Base-by-base conservation (phyloP, 2,888 invertebrate species). In the Cheilosia vernalis region DNA sequence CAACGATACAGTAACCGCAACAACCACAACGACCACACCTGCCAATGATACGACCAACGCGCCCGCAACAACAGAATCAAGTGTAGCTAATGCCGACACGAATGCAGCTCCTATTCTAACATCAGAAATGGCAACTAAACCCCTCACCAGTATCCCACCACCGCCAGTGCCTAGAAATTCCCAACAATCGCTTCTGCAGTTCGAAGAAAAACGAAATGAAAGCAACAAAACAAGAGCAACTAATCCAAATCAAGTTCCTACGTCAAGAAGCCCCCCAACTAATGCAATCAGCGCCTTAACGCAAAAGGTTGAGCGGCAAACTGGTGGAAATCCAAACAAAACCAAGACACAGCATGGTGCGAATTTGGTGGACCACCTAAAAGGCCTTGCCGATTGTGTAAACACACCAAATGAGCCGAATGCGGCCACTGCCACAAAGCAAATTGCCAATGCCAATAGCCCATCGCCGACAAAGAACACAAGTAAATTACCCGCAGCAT, bases 121-220 rank as follows among this genome's bases (percentile, higher is more conserved):
- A 60, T 88, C 90, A 63, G 88, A 88, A 58, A 90, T 91, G 91
- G 91, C 90, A 19, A 88, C 95, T 4, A 94, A 93, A 86, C 92
- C 95, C 53, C 92, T 96, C 81, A 90, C 94, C 15, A 93, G 95
- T 74, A 95, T 96, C 87, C 96, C 96, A 2, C 95, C 95, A 17
- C 95, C 95, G 33, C 96, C 96, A 15, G 89, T 96, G 89, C 95
- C 95, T 55, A 94, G 95, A 92, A 94, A 93, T 72, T 91, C 93
- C 82, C 92, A 93, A 87, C 92, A 90, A 88, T 74, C 89, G 58
- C 88, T 90, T 78, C 89, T 89, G 37, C 74, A 79, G 44, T 51
- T 67, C 13, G 70, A 78, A 9, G 58, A 72, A 27, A 51, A 51
- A 24, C 24, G 49, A 21, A 49, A 42, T 13, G 61, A 72, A 55